Percentiles rank a stretch among this genome's conserved stretches.
Evolutionary conservation across 2,113 vertebrate genomes (phyloP).

Genomic region (Zosterops lateralis): DNA sequence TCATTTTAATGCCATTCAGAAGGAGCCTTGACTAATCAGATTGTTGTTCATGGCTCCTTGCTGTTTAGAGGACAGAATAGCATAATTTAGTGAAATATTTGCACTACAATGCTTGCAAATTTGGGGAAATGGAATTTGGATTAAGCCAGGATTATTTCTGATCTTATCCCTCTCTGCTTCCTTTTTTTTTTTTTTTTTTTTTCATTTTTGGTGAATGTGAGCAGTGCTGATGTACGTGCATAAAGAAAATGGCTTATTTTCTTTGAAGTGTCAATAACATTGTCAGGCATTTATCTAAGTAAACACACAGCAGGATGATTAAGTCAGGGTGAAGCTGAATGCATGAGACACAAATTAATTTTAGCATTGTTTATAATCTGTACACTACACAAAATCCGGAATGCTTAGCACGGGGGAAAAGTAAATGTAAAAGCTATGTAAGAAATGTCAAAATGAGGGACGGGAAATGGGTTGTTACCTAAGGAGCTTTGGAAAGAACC

Average conservation of each 20-base stretch:
- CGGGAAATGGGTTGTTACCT: neutral
- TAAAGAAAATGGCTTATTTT: slow-evolving; percentile 38
- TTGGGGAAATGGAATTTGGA: slow-evolving; percentile 49
- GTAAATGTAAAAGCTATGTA: neutral
- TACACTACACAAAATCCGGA: neutral
- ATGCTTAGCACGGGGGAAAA: neutral
- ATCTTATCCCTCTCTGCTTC: neutral
- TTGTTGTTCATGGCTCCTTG: slow-evolving; percentile 20
- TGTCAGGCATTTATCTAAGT: slow-evolving; percentile 52
- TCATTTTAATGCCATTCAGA: slow-evolving; percentile 16
- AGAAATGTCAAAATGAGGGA: neutral
- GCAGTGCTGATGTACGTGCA: neutral
- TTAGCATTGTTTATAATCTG: slow-evolving; percentile 41
- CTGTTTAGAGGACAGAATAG: slow-evolving; percentile 12
- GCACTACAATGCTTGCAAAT: slow-evolving; percentile 29
- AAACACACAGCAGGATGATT: slow-evolving; percentile 40
- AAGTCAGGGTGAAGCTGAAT: slow-evolving; percentile 14
- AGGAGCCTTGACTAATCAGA: slow-evolving; percentile 11
- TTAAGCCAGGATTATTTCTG: slow-evolving; percentile 52
- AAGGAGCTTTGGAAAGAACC: neutral
- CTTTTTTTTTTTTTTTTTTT: neutral
- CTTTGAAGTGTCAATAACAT: slow-evolving; percentile 53
- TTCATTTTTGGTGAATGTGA: neutral
- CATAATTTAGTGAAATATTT: slow-evolving; percentile 40
- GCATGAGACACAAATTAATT: slow-evolving; percentile 47